A percentile compares a stretch with the other conserved stretches of the same genome.
These are phyloP conservation scores for Aleiodes testaceus DNA, from an alignment of 2,888 invertebrate species.

Conservation along the genomic window DNA sequence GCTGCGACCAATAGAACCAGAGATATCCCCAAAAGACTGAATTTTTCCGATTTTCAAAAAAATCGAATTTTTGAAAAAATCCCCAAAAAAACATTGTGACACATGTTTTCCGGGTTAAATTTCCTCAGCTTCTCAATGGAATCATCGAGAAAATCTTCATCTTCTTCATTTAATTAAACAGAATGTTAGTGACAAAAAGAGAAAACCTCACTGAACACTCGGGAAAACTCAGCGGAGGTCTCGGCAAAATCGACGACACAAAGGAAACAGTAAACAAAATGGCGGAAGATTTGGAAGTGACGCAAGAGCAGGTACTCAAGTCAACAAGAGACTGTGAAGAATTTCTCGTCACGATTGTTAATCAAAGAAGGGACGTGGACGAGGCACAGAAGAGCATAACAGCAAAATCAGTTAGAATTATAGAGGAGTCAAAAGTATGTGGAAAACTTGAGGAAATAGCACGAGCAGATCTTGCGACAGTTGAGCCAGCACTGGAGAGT, in stretches of 20 bases:
- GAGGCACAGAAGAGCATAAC: constrained; percentile 84
- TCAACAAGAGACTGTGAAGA: constrained; percentile 90
- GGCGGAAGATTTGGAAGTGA: constrained; percentile 87
- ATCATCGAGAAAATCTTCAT: constrained; percentile 5
- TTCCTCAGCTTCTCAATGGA: neutral
- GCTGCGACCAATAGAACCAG: no score
- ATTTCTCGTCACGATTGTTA: constrained; percentile 86
- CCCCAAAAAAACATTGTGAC: no score
- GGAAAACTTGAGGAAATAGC: constrained; percentile 88
- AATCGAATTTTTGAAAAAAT: no score
- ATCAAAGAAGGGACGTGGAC: constrained; percentile 87
- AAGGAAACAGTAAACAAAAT: constrained; percentile 86
- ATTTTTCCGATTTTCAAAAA: no score
- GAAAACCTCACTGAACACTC: constrained; percentile 82
- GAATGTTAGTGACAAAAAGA: constrained; percentile 83
- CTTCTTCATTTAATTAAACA: constrained; percentile 63
- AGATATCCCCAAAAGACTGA: no score
- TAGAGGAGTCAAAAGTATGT: constrained; percentile 86
- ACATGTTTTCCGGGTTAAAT: no score
- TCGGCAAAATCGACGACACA: constrained; percentile 91
- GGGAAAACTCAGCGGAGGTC: constrained; percentile 86
- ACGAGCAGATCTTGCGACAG: constrained; percentile 86
- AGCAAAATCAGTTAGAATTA: constrained; percentile 82
- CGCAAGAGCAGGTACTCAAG: constrained; percentile 82
- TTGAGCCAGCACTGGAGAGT: constrained; percentile 90